phyloP scores from a whole-genome alignment of 2,797 vertebrate species.

The Oreochromis grahami region DNA sequence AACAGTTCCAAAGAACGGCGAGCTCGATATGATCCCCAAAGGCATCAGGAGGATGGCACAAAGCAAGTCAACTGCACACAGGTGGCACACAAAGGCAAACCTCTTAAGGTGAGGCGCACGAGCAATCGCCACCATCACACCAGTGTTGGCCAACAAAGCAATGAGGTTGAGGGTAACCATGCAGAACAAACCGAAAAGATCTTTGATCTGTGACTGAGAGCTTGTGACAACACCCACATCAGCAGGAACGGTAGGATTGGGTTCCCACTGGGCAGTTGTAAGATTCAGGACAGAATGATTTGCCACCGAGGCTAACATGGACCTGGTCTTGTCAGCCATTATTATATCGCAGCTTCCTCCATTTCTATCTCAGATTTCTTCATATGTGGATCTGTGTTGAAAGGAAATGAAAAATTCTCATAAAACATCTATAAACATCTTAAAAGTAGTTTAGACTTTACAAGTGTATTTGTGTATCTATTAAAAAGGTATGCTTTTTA shows the following conservation, averaged over 20 bases:
- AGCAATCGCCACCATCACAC: constrained; percentile 86
- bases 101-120: constrained; percentile 87
- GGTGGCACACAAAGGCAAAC: constrained; percentile 89
- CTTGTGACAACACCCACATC: constrained; percentile 72
- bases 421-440: not conserved
- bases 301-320: constrained; percentile 52
- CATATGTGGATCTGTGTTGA: constrained; percentile 14
- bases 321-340: constrained; percentile 69
- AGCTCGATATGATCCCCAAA: constrained; percentile 86
- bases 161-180: constrained; percentile 88
- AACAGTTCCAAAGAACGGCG: constrained; percentile 82
- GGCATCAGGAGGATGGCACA: constrained; percentile 94
- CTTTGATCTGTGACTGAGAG: constrained; percentile 77
- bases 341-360: constrained; percentile 40
- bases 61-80: constrained; percentile 88
- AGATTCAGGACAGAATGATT: constrained; percentile 56
- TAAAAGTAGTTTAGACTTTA: not conserved
- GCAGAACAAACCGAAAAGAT: constrained; percentile 83
- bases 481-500: not conserved
- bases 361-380: constrained; percentile 24
- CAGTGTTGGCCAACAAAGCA: constrained; percentile 85
- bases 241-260: constrained; percentile 65
- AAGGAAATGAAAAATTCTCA: not conserved
- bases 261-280: constrained; percentile 53
- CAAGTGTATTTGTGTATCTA: not conserved